phyloP scores from a whole-genome alignment of 2,888 invertebrate genomes.

The Plusia festucae region DNA sequence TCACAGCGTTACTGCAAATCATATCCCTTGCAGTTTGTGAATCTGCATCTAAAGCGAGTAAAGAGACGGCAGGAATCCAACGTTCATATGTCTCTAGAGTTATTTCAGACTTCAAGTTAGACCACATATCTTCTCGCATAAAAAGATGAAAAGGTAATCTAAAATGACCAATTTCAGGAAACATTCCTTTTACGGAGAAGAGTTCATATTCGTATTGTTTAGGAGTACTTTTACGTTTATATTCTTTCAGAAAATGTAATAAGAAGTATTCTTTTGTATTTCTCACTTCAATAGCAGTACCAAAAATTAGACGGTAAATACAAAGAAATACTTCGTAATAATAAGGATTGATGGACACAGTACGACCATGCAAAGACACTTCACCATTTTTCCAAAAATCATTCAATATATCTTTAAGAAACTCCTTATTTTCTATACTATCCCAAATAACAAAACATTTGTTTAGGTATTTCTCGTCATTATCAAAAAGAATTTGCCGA shows the following conservation, averaged over 20 bases:
- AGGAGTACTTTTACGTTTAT: constrained; percentile 79
- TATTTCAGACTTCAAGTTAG: constrained; percentile 86
- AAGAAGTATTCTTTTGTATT: constrained; percentile 82
- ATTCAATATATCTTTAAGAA: constrained; percentile 78
- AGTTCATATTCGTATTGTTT: constrained; percentile 86
- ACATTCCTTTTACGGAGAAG: constrained; percentile 86
- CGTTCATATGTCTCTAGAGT: constrained; percentile 85
- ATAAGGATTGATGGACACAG: constrained; percentile 84
- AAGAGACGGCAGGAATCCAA: constrained; percentile 82
- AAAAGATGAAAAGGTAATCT: constrained; percentile 86
- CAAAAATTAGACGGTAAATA: constrained; percentile 80
- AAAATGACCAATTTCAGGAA: constrained; percentile 86
- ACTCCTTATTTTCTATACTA: constrained; percentile 80
- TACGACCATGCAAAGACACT: constrained; percentile 81
- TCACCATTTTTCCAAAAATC: constrained; percentile 87
- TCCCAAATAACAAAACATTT: constrained; percentile 81
- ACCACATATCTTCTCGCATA: constrained; percentile 86
- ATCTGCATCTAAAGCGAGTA: constrained; percentile 81
- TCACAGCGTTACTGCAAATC: constrained; percentile 87
- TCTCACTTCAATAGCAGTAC: constrained; percentile 67
- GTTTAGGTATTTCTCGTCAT: constrained; percentile 70
- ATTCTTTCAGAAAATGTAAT: constrained; percentile 82
- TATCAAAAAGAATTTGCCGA: constrained; percentile 71
- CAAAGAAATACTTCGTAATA: constrained; percentile 85
- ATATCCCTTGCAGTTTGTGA: constrained; percentile 85